phyloP scores from a whole-genome alignment of 2,113 vertebrate genomes.

The Meleagris gallopavo region DNA sequence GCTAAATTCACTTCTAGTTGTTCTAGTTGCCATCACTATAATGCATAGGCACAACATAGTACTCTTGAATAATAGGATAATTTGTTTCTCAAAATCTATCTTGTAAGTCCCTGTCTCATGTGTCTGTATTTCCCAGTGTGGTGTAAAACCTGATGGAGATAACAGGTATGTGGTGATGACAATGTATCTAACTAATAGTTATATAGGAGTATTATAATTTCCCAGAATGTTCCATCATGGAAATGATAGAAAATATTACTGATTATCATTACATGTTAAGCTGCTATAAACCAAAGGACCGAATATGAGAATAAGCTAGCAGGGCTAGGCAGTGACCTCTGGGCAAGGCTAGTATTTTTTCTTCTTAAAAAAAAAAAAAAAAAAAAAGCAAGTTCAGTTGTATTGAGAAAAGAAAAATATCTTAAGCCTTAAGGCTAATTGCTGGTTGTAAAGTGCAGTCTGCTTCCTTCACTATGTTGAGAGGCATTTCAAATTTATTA shows the following conservation, averaged over 20 bases:
- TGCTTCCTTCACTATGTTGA: background rate
- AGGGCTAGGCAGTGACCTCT: background rate
- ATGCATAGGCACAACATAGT: background rate
- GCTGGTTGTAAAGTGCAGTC: conserved; percentile 34
- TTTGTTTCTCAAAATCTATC: background rate
- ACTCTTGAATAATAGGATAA: background rate
- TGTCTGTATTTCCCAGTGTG: background rate
- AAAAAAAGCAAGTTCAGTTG: background rate
- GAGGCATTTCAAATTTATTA: conserved; percentile 3
- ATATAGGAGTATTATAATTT: background rate
- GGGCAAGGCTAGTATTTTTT: background rate
- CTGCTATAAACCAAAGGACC: background rate
- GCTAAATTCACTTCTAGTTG: background rate
- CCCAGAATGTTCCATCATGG: background rate
- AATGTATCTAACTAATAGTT: background rate
- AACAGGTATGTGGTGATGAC: background rate
- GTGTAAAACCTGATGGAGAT: background rate
- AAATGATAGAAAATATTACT: conserved; percentile 6
- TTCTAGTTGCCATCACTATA: background rate
- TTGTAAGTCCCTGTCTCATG: background rate
- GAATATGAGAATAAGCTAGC: background rate
- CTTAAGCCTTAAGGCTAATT: conserved; percentile 40
- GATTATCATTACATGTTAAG: background rate
- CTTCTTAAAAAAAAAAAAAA: background rate
- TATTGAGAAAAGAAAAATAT: conserved; percentile 12